phyloP scores from a whole-genome alignment of 2,888 invertebrate species.

The Julus scanicus region DNA sequence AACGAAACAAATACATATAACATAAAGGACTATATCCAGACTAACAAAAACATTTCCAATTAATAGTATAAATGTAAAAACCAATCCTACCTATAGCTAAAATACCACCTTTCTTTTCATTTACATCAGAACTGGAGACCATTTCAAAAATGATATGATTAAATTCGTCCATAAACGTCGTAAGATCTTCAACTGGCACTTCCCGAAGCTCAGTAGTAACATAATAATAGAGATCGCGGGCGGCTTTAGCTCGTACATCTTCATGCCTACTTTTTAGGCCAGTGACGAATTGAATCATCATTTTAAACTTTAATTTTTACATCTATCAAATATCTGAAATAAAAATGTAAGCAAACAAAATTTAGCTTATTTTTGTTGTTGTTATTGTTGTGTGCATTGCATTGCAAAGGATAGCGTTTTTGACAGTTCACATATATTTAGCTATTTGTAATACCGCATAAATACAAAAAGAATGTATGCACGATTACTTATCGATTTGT shows the following conservation, averaged over 20 bases:
- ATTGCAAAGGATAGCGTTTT: too few species aligned
- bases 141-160: constrained; percentile 96
- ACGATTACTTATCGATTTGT: too few species aligned
- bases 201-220: constrained; percentile 91
- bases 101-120: constrained; percentile 95
- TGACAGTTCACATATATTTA: too few species aligned
- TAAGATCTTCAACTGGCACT: constrained; percentile 89
- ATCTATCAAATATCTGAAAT: too few species aligned
- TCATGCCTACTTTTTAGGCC: constrained; percentile 90
- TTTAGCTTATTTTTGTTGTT: too few species aligned
- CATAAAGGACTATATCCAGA: background rate
- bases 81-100: constrained; percentile 76
- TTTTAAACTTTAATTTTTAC: background rate
- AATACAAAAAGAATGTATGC: too few species aligned
- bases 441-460: too few species aligned
- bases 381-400: too few species aligned
- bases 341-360: too few species aligned
- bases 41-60: background rate
- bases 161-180: constrained; percentile 91
- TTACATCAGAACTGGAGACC: constrained; percentile 91
- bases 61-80: background rate
- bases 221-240: constrained; percentile 88
- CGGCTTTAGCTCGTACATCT: constrained; percentile 84
- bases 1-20: constrained; percentile 64
- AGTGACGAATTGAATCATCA: constrained; percentile 72